Evolutionary conservation across 2,113 vertebrate genomes (phyloP), one percentile per base, ranked within the genome.

Genomic region (Perca fluviatilis): DNA sequence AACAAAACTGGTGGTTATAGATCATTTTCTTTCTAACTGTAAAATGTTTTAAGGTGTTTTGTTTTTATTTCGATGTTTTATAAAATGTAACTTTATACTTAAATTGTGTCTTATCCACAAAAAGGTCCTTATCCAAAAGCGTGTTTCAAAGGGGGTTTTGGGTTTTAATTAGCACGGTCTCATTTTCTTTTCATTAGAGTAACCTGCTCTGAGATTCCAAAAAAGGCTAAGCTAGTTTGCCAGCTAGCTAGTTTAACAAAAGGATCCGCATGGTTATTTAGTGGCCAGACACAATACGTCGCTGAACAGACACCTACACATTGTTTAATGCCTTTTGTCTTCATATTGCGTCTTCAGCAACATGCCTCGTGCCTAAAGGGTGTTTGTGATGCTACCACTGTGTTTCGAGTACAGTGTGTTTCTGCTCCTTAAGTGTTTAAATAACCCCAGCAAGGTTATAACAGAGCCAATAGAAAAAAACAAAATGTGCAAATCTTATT

Each of bases 401-500:
- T n/a, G 12, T 56, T 25, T 54, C 18, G n/a, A 75, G 33, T 53
- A 2, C 49, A 46, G 50, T 21, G 3, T 65, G 74, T 47, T 56
- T 23, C 46, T 60, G 8, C 61, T 27, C 25, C 4, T 66, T 8
- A 19, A 46, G 33, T 11, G 11, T 43, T 66, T 19, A 6, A 43
- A 54, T 21, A 43, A 49, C 23, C 36, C 19, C 36, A 36, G 19
- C 3, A 30, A 61, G 2, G 1, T 49, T 25, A 49, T 3, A 51
- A 80, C 62, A 47, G 10, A 63, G 16, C 61, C 49, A 46, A 19
- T 5, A 64, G 33, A 65, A 46, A 25, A 19, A 54, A 43, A 50
- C 51, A 57, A 66, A 57, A 49, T 57, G 25, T 47, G 19, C 25
- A 14, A 57, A 66, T 67, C 30, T 61, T 53, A 67, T 74, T 50